A percentile compares a stretch with the other conserved stretches of the same genome.
Conservation (phyloP, 1,140 invertebrate genomes). For the Halyomorpha halys region DNA sequence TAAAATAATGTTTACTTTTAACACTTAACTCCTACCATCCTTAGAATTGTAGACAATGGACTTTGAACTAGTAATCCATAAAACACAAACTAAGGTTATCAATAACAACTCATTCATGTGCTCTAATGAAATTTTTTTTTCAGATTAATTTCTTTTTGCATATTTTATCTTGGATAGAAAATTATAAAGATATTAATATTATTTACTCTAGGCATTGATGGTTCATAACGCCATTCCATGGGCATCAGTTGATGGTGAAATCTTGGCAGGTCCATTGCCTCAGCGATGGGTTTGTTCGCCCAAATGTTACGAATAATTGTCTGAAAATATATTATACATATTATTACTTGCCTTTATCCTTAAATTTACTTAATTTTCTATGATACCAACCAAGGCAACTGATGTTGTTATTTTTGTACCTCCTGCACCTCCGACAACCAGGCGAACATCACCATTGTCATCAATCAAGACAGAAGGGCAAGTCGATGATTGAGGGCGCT, state of each 20-base stretch:
- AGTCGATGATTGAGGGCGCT: slow-evolving; percentile 87
- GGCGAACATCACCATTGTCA: slow-evolving; percentile 53
- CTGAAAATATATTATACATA: slow-evolving; percentile 38
- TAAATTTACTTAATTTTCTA: too few relatives aligned
- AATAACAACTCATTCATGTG: too few relatives aligned
- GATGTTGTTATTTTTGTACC: slow-evolving; percentile 81
- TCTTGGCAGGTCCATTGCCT: slow-evolving; percentile 73
- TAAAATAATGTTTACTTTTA: too few relatives aligned
- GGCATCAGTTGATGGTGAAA: slow-evolving; percentile 90
- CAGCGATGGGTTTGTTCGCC: slow-evolving; percentile 73
- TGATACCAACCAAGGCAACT: slow-evolving; percentile 52
- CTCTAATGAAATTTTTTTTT: too few relatives aligned
- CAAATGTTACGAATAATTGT: slow-evolving; percentile 71
- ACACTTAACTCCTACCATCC: too few relatives aligned
- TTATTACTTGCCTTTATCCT: too few relatives aligned
- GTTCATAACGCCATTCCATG: slow-evolving; percentile 68
- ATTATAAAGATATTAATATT: too few relatives aligned
- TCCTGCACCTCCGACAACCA: slow-evolving; percentile 84
- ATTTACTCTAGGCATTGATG: slow-evolving; percentile 52
- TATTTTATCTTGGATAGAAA: too few relatives aligned
- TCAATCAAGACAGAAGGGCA: slow-evolving; percentile 73
- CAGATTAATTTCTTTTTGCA: too few relatives aligned
- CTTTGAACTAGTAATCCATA: too few relatives aligned
- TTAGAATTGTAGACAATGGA: too few relatives aligned
- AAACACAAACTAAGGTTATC: too few relatives aligned